Conservation (phyloP, 1,140 invertebrate species). For the Drosophila auraria region DNA sequence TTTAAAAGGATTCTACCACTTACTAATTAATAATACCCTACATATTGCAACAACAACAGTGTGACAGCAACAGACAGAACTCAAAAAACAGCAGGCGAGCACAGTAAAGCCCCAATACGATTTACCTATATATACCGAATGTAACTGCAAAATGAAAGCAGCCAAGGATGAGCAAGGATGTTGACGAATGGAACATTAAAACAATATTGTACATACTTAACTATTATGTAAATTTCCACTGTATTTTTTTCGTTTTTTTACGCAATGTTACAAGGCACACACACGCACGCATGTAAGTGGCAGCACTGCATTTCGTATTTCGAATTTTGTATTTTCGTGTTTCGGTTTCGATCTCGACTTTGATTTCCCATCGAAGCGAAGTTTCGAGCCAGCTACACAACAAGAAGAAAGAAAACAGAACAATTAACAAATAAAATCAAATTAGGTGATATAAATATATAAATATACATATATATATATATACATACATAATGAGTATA, state of each 20-base stretch:
- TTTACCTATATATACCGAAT: slow-evolving; percentile 48
- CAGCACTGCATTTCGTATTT: slow-evolving; percentile 68
- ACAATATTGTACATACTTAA: slow-evolving; percentile 74
- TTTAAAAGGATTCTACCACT: slow-evolving; percentile 71
- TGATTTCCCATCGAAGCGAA: slow-evolving; percentile 1
- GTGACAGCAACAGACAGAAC: slow-evolving; percentile 54
- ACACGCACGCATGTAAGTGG: slow-evolving; percentile 42
- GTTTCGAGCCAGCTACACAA: background rate
- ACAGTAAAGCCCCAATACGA: slow-evolving; percentile 18
- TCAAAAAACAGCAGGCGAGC: slow-evolving; percentile 19
- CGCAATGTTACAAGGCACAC: slow-evolving; percentile 63
- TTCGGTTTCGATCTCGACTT: background rate
- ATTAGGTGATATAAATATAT: slow-evolving; percentile 55
- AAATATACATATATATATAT: slow-evolving; percentile 34
- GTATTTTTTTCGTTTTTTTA: slow-evolving; percentile 64
- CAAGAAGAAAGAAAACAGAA: slow-evolving; percentile 20
- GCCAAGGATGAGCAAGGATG: slow-evolving; percentile 20
- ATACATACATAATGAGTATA: slow-evolving; percentile 38
- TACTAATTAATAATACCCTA: slow-evolving; percentile 52
- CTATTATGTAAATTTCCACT: slow-evolving; percentile 78
- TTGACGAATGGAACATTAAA: slow-evolving; percentile 28
- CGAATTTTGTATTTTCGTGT: slow-evolving; percentile 32
- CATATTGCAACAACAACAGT: slow-evolving; percentile 51
- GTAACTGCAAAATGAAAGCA: slow-evolving; percentile 56
- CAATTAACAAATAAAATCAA: slow-evolving; percentile 46